Conservation (phyloP, 2,797 vertebrate genomes). For the Eleutherodactylus coqui region DNA sequence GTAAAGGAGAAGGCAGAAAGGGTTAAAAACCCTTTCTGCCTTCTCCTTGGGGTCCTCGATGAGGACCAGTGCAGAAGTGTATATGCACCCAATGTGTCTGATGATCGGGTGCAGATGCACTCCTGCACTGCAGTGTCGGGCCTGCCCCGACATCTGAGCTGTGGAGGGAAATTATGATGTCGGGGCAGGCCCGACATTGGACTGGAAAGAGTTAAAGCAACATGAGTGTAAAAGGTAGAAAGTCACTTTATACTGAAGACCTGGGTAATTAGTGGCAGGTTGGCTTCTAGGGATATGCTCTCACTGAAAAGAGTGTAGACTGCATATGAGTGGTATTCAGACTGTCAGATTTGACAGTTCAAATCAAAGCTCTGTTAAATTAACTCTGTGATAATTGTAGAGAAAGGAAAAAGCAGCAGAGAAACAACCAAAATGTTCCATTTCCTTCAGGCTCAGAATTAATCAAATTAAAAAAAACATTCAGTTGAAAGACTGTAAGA, state of each 20-base stretch:
- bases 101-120: no score
- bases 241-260: neutral
- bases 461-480: neutral
- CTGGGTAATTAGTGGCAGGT: neutral
- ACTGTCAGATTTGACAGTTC: neutral
- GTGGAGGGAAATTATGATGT: no score
- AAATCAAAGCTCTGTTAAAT: neutral
- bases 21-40: no score
- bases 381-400: neutral
- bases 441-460: neutral
- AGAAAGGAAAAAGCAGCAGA: neutral
- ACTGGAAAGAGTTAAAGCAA: no score
- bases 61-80: no score
- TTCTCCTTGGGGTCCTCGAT: no score
- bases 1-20: no score
- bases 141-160: no score
- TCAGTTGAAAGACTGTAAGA: neutral
- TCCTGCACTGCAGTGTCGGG: no score
- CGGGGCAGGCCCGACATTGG: no score
- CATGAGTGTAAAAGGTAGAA: neutral
- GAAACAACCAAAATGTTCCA: neutral
- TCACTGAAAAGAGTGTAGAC: neutral
- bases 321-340: neutral
- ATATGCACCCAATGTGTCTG: no score
- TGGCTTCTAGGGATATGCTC: neutral